phyloP scores from a whole-genome alignment of 2,113 vertebrate genomes.

The Caracal caracal region DNA sequence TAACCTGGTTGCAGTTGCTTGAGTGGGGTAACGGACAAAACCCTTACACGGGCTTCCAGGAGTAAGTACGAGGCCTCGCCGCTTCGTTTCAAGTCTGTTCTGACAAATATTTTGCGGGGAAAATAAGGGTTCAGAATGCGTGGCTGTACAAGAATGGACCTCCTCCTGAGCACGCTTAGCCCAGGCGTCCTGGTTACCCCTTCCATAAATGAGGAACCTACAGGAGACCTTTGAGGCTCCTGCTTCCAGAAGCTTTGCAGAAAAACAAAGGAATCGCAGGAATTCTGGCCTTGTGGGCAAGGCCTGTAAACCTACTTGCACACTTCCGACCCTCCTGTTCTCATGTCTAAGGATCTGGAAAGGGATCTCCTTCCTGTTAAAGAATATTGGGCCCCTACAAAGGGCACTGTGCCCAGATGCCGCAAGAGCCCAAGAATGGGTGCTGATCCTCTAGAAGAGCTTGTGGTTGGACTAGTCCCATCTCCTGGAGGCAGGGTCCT shows the following conservation, averaged over 20 bases:
- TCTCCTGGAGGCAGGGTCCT: background rate
- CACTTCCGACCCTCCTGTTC: background rate
- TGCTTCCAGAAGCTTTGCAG: background rate
- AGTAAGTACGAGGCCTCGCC: background rate
- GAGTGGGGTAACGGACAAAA: background rate
- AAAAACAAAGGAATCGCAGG: accelerated
- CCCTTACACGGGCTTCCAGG: background rate
- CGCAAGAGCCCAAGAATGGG: background rate
- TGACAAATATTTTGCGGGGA: too few species aligned
- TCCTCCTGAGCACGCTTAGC: background rate
- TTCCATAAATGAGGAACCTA: background rate
- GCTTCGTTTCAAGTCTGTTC: background rate
- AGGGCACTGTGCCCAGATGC: background rate
- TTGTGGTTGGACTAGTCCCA: background rate
- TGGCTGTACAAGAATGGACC: background rate
- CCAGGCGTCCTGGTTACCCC: background rate
- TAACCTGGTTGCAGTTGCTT: background rate
- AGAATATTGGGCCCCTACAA: accelerated
- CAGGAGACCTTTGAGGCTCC: background rate
- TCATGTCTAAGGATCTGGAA: background rate
- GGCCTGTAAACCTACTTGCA: too few species aligned
- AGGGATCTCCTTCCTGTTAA: background rate
- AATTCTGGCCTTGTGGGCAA: background rate
- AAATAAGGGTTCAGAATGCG: accelerated
- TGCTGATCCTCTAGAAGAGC: background rate